A percentile compares a stretch with the other conserved stretches of the same genome.
Conservation (phyloP, 1,140 invertebrate genomes). For the Procambarus clarkii region DNA sequence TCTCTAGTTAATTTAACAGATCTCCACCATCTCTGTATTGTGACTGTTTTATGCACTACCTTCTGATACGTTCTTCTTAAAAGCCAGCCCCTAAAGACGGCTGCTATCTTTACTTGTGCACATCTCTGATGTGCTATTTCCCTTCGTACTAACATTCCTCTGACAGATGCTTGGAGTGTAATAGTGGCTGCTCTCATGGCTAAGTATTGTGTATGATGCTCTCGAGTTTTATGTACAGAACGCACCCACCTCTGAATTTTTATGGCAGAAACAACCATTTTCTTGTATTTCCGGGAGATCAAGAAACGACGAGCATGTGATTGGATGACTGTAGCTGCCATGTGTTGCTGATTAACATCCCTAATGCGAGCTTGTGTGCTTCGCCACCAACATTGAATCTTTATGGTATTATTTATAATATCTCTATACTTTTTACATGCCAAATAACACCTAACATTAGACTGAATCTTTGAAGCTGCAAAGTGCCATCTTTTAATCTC, state of each 20-base stretch:
- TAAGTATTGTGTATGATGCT: neutral
- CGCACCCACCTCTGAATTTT: slow-evolving; percentile 28
- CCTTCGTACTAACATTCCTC: neutral
- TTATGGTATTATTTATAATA: neutral
- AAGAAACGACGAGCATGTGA: slow-evolving; percentile 15
- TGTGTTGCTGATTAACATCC: neutral
- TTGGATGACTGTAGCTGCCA: slow-evolving; percentile 29
- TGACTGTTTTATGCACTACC: neutral
- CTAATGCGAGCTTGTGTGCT: neutral
- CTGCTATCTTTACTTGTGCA: neutral
- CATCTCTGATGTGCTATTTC: neutral
- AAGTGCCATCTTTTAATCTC: neutral
- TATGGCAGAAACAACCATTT: slow-evolving; percentile 2
- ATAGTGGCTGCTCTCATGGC: neutral
- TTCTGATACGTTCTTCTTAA: neutral
- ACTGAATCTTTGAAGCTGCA: slow-evolving; percentile 14
- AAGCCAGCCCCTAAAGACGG: neutral
- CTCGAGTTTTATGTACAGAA: neutral
- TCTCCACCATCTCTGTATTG: slow-evolving; percentile 57
- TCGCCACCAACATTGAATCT: slow-evolving; percentile 1
- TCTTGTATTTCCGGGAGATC: neutral
- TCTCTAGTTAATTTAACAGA: slow-evolving; percentile 15
- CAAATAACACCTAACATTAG: neutral
- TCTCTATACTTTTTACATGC: neutral
- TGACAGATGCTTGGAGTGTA: neutral